These are phyloP conservation scores for Hippotragus niger DNA, from an alignment of 2,113 vertebrate species.

Conservation along the genomic window DNA sequence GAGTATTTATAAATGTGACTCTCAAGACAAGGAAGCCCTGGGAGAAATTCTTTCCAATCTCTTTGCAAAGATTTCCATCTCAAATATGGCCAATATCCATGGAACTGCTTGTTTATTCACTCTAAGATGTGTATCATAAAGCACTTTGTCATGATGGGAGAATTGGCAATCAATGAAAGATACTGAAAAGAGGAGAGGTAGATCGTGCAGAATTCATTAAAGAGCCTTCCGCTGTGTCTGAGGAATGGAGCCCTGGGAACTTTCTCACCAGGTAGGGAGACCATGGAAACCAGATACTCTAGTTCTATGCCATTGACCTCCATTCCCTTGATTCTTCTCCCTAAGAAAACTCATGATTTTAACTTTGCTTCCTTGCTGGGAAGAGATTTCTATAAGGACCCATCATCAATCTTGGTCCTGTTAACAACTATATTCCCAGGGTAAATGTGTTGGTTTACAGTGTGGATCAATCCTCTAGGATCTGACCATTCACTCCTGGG, in stretches of 20 bases:
- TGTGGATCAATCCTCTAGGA: not conserved
- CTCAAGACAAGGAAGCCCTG: not conserved
- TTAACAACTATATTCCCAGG: not conserved
- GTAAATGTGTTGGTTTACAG: not conserved
- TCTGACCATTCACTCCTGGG: not conserved
- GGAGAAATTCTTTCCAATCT: not conserved
- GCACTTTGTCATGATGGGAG: not conserved
- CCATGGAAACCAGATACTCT: not conserved
- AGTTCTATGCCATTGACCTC: not conserved
- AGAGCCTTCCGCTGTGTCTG: not conserved
- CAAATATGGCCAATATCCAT: not conserved
- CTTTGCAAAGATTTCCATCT: not conserved
- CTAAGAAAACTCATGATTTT: not conserved
- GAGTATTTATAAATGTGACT: not conserved
- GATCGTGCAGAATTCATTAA: not conserved
- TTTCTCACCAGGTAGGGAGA: not conserved
- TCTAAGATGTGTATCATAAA: not conserved
- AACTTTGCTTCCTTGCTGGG: not conserved
- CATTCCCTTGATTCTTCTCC: not conserved
- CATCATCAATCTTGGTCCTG: not conserved
- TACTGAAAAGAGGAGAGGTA: not conserved
- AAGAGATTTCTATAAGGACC: not conserved
- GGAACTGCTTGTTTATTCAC: not conserved
- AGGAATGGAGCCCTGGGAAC: not conserved
- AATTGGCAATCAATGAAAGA: not conserved